These are phyloP conservation scores for Synergus laeviventris DNA, from an alignment of 2,888 invertebrate species.

Conservation along the genomic window DNA sequence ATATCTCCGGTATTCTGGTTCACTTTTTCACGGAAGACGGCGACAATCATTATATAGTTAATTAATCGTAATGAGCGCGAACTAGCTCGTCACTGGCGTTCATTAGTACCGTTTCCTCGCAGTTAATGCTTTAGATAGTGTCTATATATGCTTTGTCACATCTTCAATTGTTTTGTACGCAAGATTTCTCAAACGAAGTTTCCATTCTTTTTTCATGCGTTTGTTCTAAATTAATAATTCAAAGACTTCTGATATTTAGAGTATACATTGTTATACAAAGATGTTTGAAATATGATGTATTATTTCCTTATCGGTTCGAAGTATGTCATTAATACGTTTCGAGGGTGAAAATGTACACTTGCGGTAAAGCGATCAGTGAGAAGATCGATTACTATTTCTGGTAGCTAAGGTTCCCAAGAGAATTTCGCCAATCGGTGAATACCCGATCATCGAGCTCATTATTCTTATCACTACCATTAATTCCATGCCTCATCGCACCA, in stretches of 20 bases:
- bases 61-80: conserved; percentile 67
- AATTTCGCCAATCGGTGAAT: conserved; percentile 16
- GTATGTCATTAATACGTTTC: conserved; percentile 40
- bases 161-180: too few relatives aligned
- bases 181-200: background rate
- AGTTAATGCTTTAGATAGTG: conserved; percentile 55
- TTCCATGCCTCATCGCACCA: conserved; percentile 26
- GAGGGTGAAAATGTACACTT: conserved; percentile 51
- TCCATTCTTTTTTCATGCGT: background rate
- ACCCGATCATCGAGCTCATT: conserved; percentile 54
- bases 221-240: background rate
- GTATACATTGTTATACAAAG: background rate
- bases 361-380: conserved; percentile 47
- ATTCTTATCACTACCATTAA: conserved; percentile 51
- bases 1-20: conserved; percentile 51
- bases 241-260: background rate
- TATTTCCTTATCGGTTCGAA: conserved; percentile 27
- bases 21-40: conserved; percentile 59
- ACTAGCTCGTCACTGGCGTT: conserved; percentile 48
- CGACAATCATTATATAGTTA: conserved; percentile 64
- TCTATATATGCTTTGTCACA: background rate
- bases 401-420: conserved; percentile 42
- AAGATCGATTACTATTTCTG: conserved; percentile 54
- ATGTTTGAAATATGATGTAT: conserved; percentile 23
- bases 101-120: conserved; percentile 52